Conservation (phyloP, 2,797 vertebrate genomes). For the Harpagifer antarcticus region DNA sequence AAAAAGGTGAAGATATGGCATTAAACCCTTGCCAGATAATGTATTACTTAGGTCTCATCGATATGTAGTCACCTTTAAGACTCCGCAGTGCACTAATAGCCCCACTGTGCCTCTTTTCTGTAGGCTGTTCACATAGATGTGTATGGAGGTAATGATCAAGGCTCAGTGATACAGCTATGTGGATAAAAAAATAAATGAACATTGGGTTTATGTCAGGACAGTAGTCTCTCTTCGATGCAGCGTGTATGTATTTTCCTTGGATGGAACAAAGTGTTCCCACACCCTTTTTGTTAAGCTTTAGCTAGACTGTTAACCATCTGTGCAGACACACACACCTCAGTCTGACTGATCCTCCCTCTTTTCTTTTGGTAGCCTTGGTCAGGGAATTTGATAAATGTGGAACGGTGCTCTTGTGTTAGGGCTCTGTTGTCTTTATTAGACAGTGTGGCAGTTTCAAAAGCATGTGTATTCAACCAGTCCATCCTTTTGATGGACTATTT, state of each 20-base stretch:
- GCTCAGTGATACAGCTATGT: slow-evolving; percentile 15
- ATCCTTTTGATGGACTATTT: background rate
- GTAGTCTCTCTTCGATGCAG: background rate
- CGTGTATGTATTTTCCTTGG: slow-evolving; percentile 19
- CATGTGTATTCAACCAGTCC: slow-evolving; percentile 9
- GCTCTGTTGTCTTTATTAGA: slow-evolving; percentile 22
- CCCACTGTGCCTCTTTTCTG: slow-evolving; percentile 25
- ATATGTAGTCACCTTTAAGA: slow-evolving; percentile 42
- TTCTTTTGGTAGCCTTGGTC: slow-evolving; percentile 19
- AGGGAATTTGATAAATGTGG: slow-evolving; percentile 36
- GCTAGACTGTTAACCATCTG: slow-evolving; percentile 62
- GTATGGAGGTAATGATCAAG: slow-evolving; percentile 28
- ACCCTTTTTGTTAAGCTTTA: slow-evolving; percentile 63
- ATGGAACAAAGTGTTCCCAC: slow-evolving; percentile 40
- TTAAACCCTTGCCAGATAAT: slow-evolving; percentile 21
- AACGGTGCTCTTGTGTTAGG: slow-evolving; percentile 10
- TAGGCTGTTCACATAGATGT: slow-evolving; percentile 37
- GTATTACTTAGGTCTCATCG: slow-evolving; percentile 21
- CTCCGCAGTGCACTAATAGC: slow-evolving; percentile 32
- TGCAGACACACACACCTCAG: slow-evolving; percentile 41
- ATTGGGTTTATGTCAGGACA: slow-evolving; percentile 12
- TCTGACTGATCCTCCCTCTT: slow-evolving; percentile 32
- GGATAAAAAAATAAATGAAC: slow-evolving; percentile 22
- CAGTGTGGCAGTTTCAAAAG: slow-evolving; percentile 6
- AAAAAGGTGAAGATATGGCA: slow-evolving; percentile 26